Evolutionary conservation across 1,140 invertebrate species (phyloP).

Genomic region (Zelostemma sp.): DNA sequence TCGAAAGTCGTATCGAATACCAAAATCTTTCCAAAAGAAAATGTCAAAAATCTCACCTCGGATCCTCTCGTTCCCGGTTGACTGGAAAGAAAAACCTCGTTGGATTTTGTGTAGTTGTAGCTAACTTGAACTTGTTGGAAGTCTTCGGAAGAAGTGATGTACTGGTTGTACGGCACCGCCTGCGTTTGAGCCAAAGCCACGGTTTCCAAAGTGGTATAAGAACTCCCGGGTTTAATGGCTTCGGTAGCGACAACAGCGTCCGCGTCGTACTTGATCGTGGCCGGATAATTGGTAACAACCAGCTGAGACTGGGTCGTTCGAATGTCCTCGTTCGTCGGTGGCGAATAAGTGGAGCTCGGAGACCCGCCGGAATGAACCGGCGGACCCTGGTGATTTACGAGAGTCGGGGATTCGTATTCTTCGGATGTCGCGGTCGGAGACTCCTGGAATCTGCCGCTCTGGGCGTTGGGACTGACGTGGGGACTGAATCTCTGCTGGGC

Average conservation of each 20-base stretch:
- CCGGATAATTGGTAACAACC: constrained; percentile 41
- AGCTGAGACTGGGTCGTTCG: constrained; percentile 53
- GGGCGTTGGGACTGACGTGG: constrained; percentile 39
- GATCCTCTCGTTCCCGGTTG: constrained; percentile 55
- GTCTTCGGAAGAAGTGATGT: constrained; percentile 52
- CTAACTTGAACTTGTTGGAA: constrained; percentile 54
- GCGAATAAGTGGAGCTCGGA: constrained; percentile 55
- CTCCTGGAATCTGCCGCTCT: constrained; percentile 47
- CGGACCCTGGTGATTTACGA: constrained; percentile 41
- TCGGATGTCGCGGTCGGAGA: constrained; percentile 54
- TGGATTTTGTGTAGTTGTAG: constrained; percentile 59
- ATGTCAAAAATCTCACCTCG: constrained; percentile 51
- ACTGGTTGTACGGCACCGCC: constrained; percentile 61
- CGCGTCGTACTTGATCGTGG: constrained; percentile 53
- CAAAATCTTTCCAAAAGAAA: too few species aligned
- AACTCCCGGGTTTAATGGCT: constrained; percentile 59
- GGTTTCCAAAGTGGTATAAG: constrained; percentile 65
- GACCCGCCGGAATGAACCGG: constrained; percentile 50
- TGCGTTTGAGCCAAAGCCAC: constrained; percentile 57
- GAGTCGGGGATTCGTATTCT: constrained; percentile 52
- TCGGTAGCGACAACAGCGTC: constrained; percentile 50
- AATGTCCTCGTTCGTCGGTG: constrained; percentile 43
- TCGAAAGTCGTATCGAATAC: too few species aligned
- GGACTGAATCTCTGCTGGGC: constrained; percentile 58
- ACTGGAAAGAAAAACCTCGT: constrained; percentile 51